Base-by-base conservation (phyloP, 2,888 invertebrate species). In the Cyclophora albipunctata region DNA sequence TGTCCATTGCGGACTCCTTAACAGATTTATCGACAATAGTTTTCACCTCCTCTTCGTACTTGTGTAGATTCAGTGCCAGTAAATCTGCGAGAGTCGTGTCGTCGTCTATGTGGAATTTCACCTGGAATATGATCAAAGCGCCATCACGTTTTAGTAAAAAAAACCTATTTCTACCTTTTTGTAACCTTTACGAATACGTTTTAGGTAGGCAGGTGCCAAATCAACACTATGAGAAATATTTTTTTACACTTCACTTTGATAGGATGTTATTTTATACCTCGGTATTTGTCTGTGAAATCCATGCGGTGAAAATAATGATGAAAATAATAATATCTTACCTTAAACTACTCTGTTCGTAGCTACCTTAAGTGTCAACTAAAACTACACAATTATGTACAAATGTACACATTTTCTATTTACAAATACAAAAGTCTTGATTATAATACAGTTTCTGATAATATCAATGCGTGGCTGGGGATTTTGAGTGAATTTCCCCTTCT, bases 1-100 rank as follows among this genome's bases (percentile, higher is more conserved):
- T 98, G 74, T 98, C 98, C 97, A 98, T 98, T n/a, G 93, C 94
- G 91, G 95, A 94, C 87, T 98, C 98, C 75, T 98, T 98, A 0
- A 97, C 96, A 0, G 98, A 96, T 78, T 97, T 97, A 72, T 98
- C 98, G 0, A 98, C 98, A 63, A 97, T 97, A 58, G 95, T 95
- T 71, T 97, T 96, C 0, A 97, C 97, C 74, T 98, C 98, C 59
- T 98, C 98, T 83, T 98, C 98, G 73, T 91, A 98, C 67, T 97
- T 94, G 78, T 98, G 97, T 2, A 98, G 90, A 70, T 97, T 94
- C 34, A 98, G 88, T 4, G 94, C 94, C 51, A 98, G 85, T 47
- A 98, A 90, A 75, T 98, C 97, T 33, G 95, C 93, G 48, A 98
- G 81, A 0, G 97, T 98, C 0, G 98, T 98, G 52, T 92, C 92